A percentile compares a stretch with the other conserved stretches of the same genome.
Conservation (phyloP, 2,113 vertebrate species). For the Prunella himalayana region DNA sequence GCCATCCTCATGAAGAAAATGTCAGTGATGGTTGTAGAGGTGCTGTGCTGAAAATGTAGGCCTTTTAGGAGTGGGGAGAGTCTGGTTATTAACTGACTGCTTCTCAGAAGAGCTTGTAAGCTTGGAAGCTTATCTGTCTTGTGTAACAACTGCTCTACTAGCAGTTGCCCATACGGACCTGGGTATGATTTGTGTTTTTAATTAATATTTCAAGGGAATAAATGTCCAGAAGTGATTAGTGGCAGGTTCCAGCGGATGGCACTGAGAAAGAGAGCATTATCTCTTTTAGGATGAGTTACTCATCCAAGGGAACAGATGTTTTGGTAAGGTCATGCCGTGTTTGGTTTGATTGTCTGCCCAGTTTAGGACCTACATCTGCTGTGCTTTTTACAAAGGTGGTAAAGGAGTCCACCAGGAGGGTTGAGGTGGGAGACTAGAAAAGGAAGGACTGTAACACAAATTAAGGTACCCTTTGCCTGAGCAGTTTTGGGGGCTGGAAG, state of each 20-base stretch:
- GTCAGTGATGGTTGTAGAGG: neutral
- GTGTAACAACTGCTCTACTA: neutral
- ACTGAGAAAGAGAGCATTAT: neutral
- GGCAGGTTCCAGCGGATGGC: neutral
- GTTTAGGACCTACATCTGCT: neutral
- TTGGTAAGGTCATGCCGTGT: neutral
- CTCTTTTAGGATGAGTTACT: slow-evolving; percentile 14
- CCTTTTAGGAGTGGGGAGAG: neutral
- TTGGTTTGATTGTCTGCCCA: neutral
- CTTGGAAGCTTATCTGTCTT: neutral
- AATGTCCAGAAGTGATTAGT: neutral
- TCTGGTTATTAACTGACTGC: neutral
- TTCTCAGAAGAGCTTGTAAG: neutral
- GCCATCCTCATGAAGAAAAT: neutral
- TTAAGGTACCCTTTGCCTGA: neutral
- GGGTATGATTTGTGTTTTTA: neutral
- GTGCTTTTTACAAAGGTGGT: neutral
- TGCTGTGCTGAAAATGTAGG: neutral
- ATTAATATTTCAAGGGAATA: slow-evolving; percentile 12
- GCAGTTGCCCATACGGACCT: neutral
- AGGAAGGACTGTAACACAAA: fast-evolving
- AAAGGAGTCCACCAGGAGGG: neutral
- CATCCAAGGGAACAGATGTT: slow-evolving; percentile 27
- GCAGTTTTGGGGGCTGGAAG: neutral
- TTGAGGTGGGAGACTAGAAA: neutral